Base-by-base conservation (phyloP, 1,140 invertebrate species). In the Hydropsyche tenuis region DNA sequence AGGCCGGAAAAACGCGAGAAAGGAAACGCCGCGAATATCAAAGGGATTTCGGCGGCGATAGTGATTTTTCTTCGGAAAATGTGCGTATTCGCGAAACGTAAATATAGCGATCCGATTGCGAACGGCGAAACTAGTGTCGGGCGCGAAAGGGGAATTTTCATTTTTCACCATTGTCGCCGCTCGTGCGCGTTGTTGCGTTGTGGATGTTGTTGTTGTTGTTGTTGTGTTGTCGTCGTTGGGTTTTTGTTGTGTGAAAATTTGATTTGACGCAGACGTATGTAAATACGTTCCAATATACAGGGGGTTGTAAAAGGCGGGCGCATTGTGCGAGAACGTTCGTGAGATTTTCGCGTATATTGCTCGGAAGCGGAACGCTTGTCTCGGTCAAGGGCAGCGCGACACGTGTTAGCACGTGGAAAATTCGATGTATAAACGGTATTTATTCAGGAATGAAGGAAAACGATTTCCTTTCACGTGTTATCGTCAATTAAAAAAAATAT, bases 71-170 rank as follows among this genome's bases (percentile, higher is more conserved):
- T 16, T 53, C 20, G 56, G 22, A 60, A 60, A 60, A 60, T 20
- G 56, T 25, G 56, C 56, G 56, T n/a, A 9, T 60, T 60, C 56
- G 56, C 23, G 45, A 25, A 53, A 23, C 56, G 56, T 60, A 60
- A 60, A 60, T 60, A 60, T 60, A 60, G 56, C 56, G 56, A 60
- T 60, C 56, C 56, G 56, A 60, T 60, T 60, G 56, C 23, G 56
- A 60, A 23, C 9, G 30, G 3, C 56, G 56, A 60, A 60, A 60
- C 56, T 60, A 60, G 56, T 60, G 56, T 60, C 14, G 12, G 56
- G 9, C 56, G 3, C 30, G 3, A 37, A 14, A 9, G n/a, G 56
- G 23, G 23, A 27, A 14, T 60, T 60, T 56, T 23, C 56, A 60
- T 60, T 60, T 60, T 60, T 14, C 56, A 9, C 22, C 9, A 14